Evolutionary conservation across 2,888 invertebrate species (phyloP).

Genomic region (Papilio demoleus): DNA sequence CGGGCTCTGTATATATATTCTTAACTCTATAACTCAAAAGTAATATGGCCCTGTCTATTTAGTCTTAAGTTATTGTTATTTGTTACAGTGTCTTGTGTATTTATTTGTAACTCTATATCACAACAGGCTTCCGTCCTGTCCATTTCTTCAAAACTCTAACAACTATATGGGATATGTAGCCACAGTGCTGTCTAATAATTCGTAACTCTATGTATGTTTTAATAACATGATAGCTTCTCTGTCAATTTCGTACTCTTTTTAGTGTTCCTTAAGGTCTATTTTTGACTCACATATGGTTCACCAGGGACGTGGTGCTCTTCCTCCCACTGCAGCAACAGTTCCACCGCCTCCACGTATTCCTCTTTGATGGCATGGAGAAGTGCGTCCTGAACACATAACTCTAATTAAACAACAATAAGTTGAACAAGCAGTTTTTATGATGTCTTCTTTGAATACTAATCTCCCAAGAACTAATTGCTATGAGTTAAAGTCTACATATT

Average conservation of each 20-base stretch:
- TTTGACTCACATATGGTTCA: conserved; percentile 88
- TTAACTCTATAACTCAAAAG: too few species aligned
- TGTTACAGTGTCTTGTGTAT: too few species aligned
- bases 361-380: conserved; percentile 98
- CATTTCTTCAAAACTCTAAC: background rate
- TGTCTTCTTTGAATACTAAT: too few species aligned
- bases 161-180: background rate
- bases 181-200: background rate
- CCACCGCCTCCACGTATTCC: conserved; percentile 99
- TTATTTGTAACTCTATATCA: too few species aligned
- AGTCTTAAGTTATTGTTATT: too few species aligned
- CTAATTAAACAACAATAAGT: conserved; percentile 16
- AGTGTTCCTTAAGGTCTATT: background rate
- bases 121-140: too few species aligned
- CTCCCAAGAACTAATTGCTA: too few species aligned
- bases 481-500: too few species aligned
- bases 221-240: background rate
- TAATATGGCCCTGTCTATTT: too few species aligned
- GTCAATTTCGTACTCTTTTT: background rate
- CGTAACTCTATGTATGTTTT: too few species aligned
- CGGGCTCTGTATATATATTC: too few species aligned
- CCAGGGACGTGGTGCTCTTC: conserved; percentile 90
- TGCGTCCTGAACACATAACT: conserved; percentile 86
- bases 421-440: too few species aligned
- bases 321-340: conserved; percentile 95